Evolutionary conservation across 2,797 vertebrate species (phyloP).

Genomic region (Chaenodraco wilsoni): DNA sequence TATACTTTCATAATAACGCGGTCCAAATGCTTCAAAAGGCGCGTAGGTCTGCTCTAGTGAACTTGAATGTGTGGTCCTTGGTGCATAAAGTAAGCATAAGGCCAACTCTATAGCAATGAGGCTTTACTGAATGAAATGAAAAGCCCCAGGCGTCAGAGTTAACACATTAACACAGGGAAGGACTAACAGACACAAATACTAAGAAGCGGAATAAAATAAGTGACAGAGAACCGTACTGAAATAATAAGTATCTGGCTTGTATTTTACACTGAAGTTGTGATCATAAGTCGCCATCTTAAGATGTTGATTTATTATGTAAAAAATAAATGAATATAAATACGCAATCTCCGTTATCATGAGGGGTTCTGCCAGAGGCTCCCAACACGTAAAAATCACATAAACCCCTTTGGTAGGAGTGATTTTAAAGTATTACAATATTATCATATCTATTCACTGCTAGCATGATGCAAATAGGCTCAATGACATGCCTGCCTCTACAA

Average conservation of each 20-base stretch:
- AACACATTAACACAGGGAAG: constrained; percentile 70
- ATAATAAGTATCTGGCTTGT: constrained; percentile 38
- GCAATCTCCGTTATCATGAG: constrained; percentile 34
- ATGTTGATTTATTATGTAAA: constrained; percentile 16
- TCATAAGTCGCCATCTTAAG: not conserved
- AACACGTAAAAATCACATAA: constrained; percentile 52
- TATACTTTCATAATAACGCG: constrained; percentile 74
- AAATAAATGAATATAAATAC: constrained; percentile 31
- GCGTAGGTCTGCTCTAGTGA: constrained; percentile 81
- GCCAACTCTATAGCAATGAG: constrained; percentile 74
- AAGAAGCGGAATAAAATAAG: constrained; percentile 61
- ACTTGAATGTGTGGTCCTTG: constrained; percentile 82
- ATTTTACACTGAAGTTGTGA: constrained; percentile 19
- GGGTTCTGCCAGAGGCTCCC: constrained; percentile 43
- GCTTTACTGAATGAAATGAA: constrained; percentile 78
- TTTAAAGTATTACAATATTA: constrained; percentile 77
- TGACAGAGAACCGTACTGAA: constrained; percentile 39
- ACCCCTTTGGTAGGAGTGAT: constrained; percentile 65
- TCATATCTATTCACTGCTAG: constrained; percentile 80
- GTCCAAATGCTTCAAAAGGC: constrained; percentile 79
- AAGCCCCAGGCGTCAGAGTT: constrained; percentile 77
- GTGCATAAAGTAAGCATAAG: constrained; percentile 86
- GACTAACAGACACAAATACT: constrained; percentile 63
- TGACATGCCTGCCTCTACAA: constrained; percentile 79
- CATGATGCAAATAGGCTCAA: constrained; percentile 83